Percentiles rank a stretch among this genome's conserved stretches.
These are phyloP conservation scores for Euphydryas editha DNA, from an alignment of 2,888 invertebrate species.

Conservation along the genomic window DNA sequence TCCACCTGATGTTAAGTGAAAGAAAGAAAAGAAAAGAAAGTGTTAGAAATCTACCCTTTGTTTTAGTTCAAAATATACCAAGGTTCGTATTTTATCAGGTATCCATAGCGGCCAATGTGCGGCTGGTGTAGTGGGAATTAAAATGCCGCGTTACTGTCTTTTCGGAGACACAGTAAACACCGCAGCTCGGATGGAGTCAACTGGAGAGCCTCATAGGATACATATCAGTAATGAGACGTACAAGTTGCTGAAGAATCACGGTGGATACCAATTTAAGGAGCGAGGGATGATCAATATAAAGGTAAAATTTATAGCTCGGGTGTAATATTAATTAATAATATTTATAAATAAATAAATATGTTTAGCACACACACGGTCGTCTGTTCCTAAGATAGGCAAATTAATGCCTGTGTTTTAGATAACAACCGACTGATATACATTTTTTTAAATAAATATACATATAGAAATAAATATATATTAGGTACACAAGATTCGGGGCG, in stretches of 20 bases:
- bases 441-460: too few species aligned
- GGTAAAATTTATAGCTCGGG: conserved; percentile 64
- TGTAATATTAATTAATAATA: too few species aligned
- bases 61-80: too few species aligned
- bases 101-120: conserved; percentile 87
- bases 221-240: conserved; percentile 90
- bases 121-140: conserved; percentile 92
- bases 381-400: too few species aligned
- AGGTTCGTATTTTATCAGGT: conserved; percentile 50
- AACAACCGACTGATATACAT: too few species aligned
- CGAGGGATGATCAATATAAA: conserved; percentile 89
- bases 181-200: conserved; percentile 91
- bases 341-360: too few species aligned
- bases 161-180: conserved; percentile 94
- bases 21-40: too few species aligned
- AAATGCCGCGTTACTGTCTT: conserved; percentile 93
- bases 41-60: not conserved
- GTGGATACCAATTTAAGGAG: conserved; percentile 89
- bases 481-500: too few species aligned
- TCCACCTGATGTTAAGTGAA: too few species aligned
- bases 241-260: conserved; percentile 85
- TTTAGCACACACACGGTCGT: too few species aligned
- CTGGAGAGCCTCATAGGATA: conserved; percentile 88
- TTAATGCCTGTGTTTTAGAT: too few species aligned
- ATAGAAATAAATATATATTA: too few species aligned